Evolutionary conservation across 2,888 invertebrate genomes (phyloP).

Genomic region (Sphaerophoria rueppellii): DNA sequence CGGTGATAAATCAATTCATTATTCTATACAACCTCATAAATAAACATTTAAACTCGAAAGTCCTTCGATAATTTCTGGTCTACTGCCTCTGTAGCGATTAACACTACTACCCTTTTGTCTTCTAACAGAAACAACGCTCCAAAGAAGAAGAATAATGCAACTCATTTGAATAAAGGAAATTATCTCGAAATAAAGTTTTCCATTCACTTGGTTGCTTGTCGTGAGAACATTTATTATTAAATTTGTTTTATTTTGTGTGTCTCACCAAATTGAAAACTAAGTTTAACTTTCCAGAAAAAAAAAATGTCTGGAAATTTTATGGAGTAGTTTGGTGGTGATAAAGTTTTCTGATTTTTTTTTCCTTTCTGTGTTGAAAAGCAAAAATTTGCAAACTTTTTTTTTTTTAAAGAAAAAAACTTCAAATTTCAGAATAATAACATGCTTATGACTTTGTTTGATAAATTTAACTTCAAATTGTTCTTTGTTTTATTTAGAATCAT

Average conservation of each 20-base stretch:
- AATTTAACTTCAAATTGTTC: too few relatives aligned
- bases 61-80: neutral
- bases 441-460: too few relatives aligned
- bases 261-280: conserved; percentile 11
- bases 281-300: conserved; percentile 4
- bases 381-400: too few relatives aligned
- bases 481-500: too few relatives aligned
- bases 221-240: conserved; percentile 17
- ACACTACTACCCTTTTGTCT: neutral
- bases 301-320: neutral
- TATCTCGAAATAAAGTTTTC: neutral
- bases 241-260: neutral
- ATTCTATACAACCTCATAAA: conserved; percentile 4
- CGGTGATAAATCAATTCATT: neutral
- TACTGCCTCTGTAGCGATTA: neutral
- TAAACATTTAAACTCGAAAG: neutral
- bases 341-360: neutral
- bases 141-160: neutral
- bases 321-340: conserved; percentile 6
- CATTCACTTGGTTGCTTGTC: neutral
- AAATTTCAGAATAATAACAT: too few relatives aligned
- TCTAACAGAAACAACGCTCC: neutral
- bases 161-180: conserved; percentile 19
- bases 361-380: too few relatives aligned
- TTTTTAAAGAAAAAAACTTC: too few relatives aligned